Base-by-base conservation (phyloP, 2,888 invertebrate species). In the Horisme vitalbata region DNA sequence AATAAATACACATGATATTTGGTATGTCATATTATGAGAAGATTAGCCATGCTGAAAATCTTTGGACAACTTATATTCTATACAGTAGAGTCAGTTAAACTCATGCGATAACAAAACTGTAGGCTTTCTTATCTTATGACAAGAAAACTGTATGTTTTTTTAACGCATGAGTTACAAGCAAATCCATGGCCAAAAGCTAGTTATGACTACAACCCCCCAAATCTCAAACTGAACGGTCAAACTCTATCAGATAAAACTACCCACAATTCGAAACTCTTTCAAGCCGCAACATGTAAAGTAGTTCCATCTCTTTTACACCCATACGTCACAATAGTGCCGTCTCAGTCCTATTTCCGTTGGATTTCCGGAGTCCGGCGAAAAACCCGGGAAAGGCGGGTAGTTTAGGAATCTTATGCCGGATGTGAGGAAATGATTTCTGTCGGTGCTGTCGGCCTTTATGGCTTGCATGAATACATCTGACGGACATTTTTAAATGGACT, bases 381-480 rank as follows among this genome's bases (percentile, higher is more conserved):
- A 48, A 48, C 20, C 30, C 30, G 11, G 14, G 6, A 85, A 86
- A 86, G 84, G 83, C 79, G 83, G 83, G 80, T 82, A 83, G 79
- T 79, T 76, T 76, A 75, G 73, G 79, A 76, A 79, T 82, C 82
- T 76, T 66, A 63, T 70, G 69, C 59, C 69, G 84, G 77, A 75
- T 69, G 71, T 56, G 55, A 76, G 87, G 88, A 89, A 88, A 89
- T 89, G 79, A 83, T 83, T 80, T 80, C 84, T 82, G 84, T 83
- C 83, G 49, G 36, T 80, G 80, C 84, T 82, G 84, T 83, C 83
- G 49, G 36, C 47, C 48, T 43, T 53, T 61, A 57, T 55, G 53
- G 53, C n/a, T n/a, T n/a, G n/a, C n/a, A n/a, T n/a, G n/a, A n/a
- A n/a, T n/a, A n/a, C n/a, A n/a, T n/a, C n/a, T n/a, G n/a, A n/a